Percentiles rank a stretch among this genome's conserved stretches.
These are phyloP conservation scores for Rutilus rutilus DNA, from an alignment of 2,113 vertebrate species.

Conservation along the genomic window DNA sequence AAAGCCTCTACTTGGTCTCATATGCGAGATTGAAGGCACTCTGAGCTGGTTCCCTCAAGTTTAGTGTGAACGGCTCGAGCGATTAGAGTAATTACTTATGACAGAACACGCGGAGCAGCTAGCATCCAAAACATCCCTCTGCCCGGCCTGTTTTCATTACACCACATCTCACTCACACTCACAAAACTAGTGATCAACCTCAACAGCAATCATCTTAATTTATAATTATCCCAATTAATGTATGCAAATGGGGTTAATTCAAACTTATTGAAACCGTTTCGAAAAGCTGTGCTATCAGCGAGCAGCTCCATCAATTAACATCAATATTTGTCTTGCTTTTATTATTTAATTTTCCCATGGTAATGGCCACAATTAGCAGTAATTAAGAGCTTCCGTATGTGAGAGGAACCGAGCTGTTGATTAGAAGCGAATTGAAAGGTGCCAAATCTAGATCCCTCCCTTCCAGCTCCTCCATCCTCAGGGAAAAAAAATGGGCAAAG, in stretches of 20 bases:
- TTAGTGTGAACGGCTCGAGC: slow-evolving; percentile 17
- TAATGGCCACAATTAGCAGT: slow-evolving; percentile 88
- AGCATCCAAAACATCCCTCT: slow-evolving; percentile 33
- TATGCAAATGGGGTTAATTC: slow-evolving; percentile 77
- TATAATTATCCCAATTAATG: slow-evolving; percentile 73
- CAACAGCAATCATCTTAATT: slow-evolving; percentile 70
- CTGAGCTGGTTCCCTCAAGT: slow-evolving; percentile 13
- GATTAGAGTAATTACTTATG: slow-evolving; percentile 52
- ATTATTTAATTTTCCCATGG: slow-evolving; percentile 79
- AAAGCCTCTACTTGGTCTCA: neutral
- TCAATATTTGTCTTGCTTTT: slow-evolving; percentile 76
- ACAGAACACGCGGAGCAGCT: slow-evolving; percentile 43
- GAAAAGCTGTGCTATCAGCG: slow-evolving; percentile 55
- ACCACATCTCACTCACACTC: slow-evolving; percentile 38
- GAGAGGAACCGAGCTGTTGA: slow-evolving; percentile 52
- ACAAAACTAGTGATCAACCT: slow-evolving; percentile 52
- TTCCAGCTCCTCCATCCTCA: neutral
- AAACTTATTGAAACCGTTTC: slow-evolving; percentile 68
- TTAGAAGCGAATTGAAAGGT: slow-evolving; percentile 57
- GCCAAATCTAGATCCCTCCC: slow-evolving; percentile 20
- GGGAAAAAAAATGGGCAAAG: neutral
- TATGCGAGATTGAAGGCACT: neutral
- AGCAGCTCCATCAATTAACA: slow-evolving; percentile 70
- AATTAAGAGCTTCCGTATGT: slow-evolving; percentile 81
- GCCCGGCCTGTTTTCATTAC: slow-evolving; percentile 50